Percentiles rank a stretch among this genome's conserved stretches.
These are phyloP conservation scores for Caenorhabditis tropicalis DNA, from an alignment of 1,140 invertebrate genomes.

Conservation along the genomic window DNA sequence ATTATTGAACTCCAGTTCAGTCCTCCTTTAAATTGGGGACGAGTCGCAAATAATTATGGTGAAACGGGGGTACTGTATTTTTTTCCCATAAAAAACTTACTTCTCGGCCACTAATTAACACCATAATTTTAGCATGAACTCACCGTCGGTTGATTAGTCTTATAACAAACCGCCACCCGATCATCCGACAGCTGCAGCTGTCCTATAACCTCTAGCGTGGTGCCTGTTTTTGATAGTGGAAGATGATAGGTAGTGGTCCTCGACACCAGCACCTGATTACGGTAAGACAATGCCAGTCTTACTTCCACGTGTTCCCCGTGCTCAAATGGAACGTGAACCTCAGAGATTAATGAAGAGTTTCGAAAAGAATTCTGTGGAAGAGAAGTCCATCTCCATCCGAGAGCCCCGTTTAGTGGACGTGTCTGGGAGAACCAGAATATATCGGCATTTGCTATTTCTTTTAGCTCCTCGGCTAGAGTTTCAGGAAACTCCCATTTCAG, in stretches of 20 bases:
- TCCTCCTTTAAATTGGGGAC: too few relatives aligned
- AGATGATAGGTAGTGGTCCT: not conserved
- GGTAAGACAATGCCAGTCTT: conserved; percentile 41
- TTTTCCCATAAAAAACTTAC: too few relatives aligned
- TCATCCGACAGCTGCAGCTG: conserved; percentile 30
- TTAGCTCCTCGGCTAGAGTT: not conserved
- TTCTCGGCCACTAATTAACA: too few relatives aligned
- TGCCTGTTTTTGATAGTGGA: not conserved
- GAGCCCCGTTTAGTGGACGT: not conserved
- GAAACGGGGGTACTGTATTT: too few relatives aligned
- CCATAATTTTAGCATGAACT: too few relatives aligned
- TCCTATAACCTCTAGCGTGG: conserved; percentile 17
- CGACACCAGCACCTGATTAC: conserved; percentile 43
- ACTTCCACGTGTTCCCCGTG: conserved; percentile 10
- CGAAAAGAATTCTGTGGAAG: conserved; percentile 43
- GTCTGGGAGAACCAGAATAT: conserved; percentile 47
- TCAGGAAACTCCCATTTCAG: conserved; percentile 46
- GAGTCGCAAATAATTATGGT: too few relatives aligned
- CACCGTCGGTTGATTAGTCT: conserved; percentile 14
- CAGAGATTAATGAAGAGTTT: conserved; percentile 20
- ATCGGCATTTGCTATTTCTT: conserved; percentile 48
- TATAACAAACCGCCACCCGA: conserved; percentile 46
- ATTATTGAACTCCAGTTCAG: too few relatives aligned
- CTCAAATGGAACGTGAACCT: conserved; percentile 28
- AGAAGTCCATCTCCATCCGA: conserved; percentile 47